Conservation (phyloP, 2,797 vertebrate genomes). For the Trichosurus vulpecula region DNA sequence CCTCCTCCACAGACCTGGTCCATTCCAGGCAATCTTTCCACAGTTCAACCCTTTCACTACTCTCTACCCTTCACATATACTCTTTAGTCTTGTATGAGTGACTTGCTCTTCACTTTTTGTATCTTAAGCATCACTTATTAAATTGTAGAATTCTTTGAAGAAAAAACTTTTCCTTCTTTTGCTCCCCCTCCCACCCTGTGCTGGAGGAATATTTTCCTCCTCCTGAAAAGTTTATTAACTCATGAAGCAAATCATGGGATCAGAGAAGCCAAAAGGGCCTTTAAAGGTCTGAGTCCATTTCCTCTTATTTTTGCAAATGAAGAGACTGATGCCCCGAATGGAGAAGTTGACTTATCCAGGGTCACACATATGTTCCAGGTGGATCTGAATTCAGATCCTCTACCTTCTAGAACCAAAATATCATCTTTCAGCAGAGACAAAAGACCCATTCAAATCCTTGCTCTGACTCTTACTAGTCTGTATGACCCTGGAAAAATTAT, state of each 20-base stretch:
- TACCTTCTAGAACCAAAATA: not conserved
- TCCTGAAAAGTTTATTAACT: not conserved
- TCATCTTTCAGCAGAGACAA: not conserved
- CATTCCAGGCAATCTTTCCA: not conserved
- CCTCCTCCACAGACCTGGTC: too few relatives aligned
- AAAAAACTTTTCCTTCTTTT: not conserved
- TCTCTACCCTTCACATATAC: not conserved
- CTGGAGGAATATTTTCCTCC: not conserved
- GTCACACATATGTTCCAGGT: not conserved
- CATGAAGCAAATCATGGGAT: not conserved
- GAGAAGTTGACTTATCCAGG: not conserved
- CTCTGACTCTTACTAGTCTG: not conserved
- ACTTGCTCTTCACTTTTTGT: not conserved
- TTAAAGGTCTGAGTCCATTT: not conserved
- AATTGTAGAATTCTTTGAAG: not conserved
- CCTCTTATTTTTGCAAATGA: not conserved
- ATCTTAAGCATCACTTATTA: not conserved
- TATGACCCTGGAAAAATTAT: not conserved
- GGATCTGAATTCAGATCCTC: not conserved
- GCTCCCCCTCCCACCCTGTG: not conserved
- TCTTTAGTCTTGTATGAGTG: not conserved
- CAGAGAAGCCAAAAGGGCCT: not conserved
- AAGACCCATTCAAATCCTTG: not conserved
- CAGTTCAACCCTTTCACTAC: not conserved
- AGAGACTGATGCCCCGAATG: not conserved